Percentiles rank a stretch among this genome's conserved stretches.
Evolutionary conservation across 2,888 invertebrate genomes (phyloP).

Genomic region (Cylindroiulus punctatus): DNA sequence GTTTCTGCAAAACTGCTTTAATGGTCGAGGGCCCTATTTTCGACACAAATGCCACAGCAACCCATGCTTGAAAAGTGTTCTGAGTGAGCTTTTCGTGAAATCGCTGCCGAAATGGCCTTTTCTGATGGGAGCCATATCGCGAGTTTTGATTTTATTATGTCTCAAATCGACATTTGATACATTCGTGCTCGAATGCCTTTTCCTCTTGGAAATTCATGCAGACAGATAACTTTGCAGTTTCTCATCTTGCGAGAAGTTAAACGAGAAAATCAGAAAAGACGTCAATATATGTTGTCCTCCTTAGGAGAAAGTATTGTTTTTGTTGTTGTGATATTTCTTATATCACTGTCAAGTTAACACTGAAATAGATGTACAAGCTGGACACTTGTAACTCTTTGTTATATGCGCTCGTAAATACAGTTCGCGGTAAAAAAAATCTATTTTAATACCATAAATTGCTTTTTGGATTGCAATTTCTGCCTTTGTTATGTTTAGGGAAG

Average conservation of each 20-base stretch:
- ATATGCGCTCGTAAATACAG: no score
- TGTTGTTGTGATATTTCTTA: not conserved
- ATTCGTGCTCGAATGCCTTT: not conserved
- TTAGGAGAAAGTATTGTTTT: not conserved
- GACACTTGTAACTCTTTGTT: not conserved
- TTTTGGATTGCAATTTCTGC: not conserved
- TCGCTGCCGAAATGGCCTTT: not conserved
- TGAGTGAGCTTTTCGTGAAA: not conserved
- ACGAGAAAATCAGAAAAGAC: not conserved
- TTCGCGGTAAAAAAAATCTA: no score
- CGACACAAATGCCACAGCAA: not conserved
- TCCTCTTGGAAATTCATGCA: constrained; percentile 1
- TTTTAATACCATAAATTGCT: not conserved
- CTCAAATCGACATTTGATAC: constrained; percentile 20
- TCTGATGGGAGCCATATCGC: not conserved
- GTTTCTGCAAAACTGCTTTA: not conserved
- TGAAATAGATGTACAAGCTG: not conserved
- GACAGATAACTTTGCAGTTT: not conserved
- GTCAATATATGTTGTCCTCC: not conserved
- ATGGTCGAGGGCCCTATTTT: constrained; percentile 8
- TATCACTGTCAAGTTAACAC: not conserved
- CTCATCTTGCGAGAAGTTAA: not conserved
- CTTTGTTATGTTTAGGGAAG: not conserved
- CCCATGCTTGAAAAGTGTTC: not conserved
- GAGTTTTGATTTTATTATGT: not conserved